Evolutionary conservation across 2,797 vertebrate genomes (phyloP).

Genomic region (Pachyuromys duprasi): DNA sequence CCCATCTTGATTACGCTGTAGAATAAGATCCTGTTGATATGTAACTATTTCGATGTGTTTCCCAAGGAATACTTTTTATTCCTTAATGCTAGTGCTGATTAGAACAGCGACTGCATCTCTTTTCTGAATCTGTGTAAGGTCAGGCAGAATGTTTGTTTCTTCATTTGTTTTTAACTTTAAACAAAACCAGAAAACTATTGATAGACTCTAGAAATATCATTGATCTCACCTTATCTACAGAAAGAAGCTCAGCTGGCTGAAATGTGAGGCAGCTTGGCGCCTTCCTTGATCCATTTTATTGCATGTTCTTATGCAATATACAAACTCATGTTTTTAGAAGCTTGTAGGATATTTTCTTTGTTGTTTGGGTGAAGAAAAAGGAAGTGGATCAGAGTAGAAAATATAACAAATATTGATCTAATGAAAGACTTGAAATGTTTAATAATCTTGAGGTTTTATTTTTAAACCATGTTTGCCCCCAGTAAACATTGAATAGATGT

Average conservation of each 20-base stretch:
- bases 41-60: conserved; percentile 10
- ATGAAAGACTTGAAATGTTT: conserved; percentile 41
- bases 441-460: conserved; percentile 4
- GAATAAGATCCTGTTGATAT: not conserved
- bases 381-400: conserved; percentile 33
- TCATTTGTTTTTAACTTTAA: conserved; percentile 1
- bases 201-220: conserved; percentile 29
- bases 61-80: conserved; percentile 31
- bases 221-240: conserved; percentile 24
- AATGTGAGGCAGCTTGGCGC: not conserved
- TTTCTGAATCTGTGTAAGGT: not conserved
- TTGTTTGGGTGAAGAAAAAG: conserved; percentile 31
- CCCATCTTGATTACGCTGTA: conserved; percentile 17
- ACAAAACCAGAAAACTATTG: not conserved
- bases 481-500: conserved; percentile 27
- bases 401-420: not conserved
- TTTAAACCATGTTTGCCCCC: conserved; percentile 37
- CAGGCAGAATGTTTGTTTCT: not conserved
- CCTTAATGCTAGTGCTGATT: not conserved
- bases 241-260: not conserved
- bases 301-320: not conserved
- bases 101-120: not conserved
- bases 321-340: conserved; percentile 15
- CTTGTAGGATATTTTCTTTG: not conserved
- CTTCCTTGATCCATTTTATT: conserved; percentile 3